Conservation (phyloP, 2,797 vertebrate species). For the Micropoecilia bifurca region DNA sequence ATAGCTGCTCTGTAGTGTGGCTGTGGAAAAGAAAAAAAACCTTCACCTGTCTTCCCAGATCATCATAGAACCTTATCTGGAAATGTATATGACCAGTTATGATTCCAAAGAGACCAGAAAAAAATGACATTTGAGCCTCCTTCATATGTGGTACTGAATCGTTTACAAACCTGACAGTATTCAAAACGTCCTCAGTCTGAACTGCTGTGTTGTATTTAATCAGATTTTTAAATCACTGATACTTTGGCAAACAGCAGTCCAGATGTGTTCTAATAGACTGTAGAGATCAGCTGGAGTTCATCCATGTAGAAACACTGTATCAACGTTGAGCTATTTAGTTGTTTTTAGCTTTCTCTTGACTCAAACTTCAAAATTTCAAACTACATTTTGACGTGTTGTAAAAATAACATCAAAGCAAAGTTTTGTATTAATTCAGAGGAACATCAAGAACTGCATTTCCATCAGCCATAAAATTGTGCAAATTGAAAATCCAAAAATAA, state of each 20-base stretch:
- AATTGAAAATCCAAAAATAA: no score
- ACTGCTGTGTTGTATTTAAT: no score
- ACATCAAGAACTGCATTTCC: neutral
- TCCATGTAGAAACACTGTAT: neutral
- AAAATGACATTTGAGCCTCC: no score
- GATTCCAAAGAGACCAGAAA: no score
- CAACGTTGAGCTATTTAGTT: neutral
- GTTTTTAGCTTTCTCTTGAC: neutral
- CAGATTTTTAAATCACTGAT: no score
- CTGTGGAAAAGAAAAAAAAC: neutral
- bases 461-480: no score
- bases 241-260: neutral
- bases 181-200: no score
- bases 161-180: no score
- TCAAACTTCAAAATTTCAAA: neutral
- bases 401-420: neutral
- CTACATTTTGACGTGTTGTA: neutral
- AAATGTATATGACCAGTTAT: neutral
- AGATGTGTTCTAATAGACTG: neutral
- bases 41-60: neutral
- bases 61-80: neutral
- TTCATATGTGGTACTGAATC: no score
- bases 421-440: neutral
- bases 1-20: neutral
- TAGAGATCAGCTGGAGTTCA: neutral